These are phyloP conservation scores for Sarcophaga subvicina DNA, from an alignment of 2,888 invertebrate species.

Conservation along the genomic window DNA sequence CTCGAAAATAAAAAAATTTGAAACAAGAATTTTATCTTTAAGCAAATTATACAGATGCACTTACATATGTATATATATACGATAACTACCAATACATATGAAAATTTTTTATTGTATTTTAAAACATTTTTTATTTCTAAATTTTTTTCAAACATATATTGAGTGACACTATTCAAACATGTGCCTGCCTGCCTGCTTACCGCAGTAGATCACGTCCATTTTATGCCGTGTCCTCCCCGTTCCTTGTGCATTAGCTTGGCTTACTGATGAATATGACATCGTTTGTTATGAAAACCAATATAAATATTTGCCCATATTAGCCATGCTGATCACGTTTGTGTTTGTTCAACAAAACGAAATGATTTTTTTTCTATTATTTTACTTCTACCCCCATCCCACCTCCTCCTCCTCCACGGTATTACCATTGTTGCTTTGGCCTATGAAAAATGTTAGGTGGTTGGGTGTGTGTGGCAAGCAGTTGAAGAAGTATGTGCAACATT, in stretches of 20 bases:
- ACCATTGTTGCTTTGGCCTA: not conserved
- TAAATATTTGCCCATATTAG: constrained; percentile 68
- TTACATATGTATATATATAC: too few relatives aligned
- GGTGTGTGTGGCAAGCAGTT: not conserved
- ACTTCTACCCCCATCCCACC: not conserved
- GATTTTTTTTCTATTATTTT: constrained; percentile 57
- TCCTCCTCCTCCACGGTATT: not conserved
- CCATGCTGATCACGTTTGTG: constrained; percentile 68
- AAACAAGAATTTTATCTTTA: too few relatives aligned
- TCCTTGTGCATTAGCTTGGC: constrained; percentile 56
- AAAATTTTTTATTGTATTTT: not conserved
- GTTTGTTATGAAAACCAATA: constrained; percentile 68
- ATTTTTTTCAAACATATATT: constrained; percentile 1
- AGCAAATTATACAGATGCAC: too few relatives aligned
- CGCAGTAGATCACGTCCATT: constrained; percentile 61
- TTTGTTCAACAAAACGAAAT: constrained; percentile 68
- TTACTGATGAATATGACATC: constrained; percentile 69
- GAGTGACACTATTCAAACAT: constrained; percentile 52
- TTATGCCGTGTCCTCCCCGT: constrained; percentile 40
- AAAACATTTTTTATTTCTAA: too few relatives aligned
- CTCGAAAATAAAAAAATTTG: too few relatives aligned
- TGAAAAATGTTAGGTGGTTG: constrained; percentile 1
- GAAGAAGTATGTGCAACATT: constrained; percentile 16
- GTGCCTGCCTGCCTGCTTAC: not conserved
- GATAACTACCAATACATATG: too few relatives aligned